These are phyloP conservation scores for Hydrochoerus hydrochaeris DNA, from an alignment of 2,113 vertebrate species.

Conservation along the genomic window DNA sequence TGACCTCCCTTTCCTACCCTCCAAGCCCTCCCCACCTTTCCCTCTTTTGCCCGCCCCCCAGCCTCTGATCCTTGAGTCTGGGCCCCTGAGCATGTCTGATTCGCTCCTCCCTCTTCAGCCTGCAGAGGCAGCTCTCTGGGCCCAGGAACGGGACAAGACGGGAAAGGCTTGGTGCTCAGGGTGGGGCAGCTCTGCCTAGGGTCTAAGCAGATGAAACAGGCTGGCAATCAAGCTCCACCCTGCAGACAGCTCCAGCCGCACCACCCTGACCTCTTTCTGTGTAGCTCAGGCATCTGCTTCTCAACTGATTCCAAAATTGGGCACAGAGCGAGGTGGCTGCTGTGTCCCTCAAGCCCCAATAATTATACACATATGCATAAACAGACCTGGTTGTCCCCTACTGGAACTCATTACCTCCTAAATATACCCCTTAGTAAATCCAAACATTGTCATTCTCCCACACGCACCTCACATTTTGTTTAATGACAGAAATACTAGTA, in stretches of 20 bases:
- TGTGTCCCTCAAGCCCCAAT: background rate
- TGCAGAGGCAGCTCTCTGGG: background rate
- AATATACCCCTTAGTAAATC: conserved; percentile 34
- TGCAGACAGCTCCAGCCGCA: too few species aligned
- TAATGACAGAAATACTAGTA: background rate
- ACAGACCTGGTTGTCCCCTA: background rate
- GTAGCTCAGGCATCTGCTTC: background rate
- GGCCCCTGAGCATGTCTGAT: background rate
- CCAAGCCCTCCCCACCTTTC: background rate
- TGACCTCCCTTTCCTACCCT: background rate
- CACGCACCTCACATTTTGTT: background rate
- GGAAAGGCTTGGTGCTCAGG: background rate
- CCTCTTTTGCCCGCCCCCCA: rapidly evolving
- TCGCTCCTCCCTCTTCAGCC: background rate
- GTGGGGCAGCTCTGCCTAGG: background rate
- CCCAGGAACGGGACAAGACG: too few species aligned
- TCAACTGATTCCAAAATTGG: background rate
- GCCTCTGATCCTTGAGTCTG: background rate
- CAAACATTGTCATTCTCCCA: background rate
- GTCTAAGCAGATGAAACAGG: background rate
- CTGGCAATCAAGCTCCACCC: background rate
- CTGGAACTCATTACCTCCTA: conserved; percentile 26
- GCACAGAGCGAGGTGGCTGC: background rate
- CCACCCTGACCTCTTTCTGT: background rate
- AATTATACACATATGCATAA: conserved; percentile 33